phyloP scores from a whole-genome alignment of 2,888 invertebrate species.

The Hemistola chrysoprasaria region DNA sequence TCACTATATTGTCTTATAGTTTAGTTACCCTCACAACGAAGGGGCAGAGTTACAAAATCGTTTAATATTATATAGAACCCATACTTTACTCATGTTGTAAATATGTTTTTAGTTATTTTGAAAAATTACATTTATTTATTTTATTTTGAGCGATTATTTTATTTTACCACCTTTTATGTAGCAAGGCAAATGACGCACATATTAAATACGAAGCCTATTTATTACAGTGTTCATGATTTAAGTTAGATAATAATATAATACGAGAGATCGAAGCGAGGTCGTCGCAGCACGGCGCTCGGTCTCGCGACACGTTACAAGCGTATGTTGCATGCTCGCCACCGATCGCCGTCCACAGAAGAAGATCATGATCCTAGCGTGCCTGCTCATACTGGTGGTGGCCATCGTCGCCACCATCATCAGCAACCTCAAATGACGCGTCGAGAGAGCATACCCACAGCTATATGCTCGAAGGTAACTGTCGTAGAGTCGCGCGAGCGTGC shows the following conservation, averaged over 20 bases:
- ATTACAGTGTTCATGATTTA: constrained; percentile 20
- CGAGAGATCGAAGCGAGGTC: constrained; percentile 39
- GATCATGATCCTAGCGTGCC: constrained; percentile 95
- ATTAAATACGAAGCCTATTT: constrained; percentile 36
- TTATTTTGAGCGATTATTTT: constrained; percentile 64
- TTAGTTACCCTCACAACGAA: constrained; percentile 35
- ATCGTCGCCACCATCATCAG: constrained; percentile 87
- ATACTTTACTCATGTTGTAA: constrained; percentile 72
- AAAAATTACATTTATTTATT: constrained; percentile 79
- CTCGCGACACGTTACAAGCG: constrained; percentile 61
- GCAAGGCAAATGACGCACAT: constrained; percentile 77
- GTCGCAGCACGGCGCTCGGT: constrained; percentile 35
- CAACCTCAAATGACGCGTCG: constrained; percentile 64
- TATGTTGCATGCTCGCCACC: constrained; percentile 70
- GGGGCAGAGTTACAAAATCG: constrained; percentile 50
- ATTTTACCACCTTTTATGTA: constrained; percentile 35
- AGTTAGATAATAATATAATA: constrained; percentile 20
- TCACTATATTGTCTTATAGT: too few species aligned
- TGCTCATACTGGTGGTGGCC: constrained; percentile 91
- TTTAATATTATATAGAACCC: constrained; percentile 49
- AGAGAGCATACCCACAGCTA: constrained; percentile 43
- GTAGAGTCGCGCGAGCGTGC: constrained; percentile 44
- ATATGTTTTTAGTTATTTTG: constrained; percentile 68
- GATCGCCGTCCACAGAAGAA: constrained; percentile 87
- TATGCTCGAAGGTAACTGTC: constrained; percentile 69